A percentile compares a stretch with the other conserved stretches of the same genome.
Evolutionary conservation across 2,113 vertebrate species (phyloP).

Genomic region (Erpornis zantholeuca): DNA sequence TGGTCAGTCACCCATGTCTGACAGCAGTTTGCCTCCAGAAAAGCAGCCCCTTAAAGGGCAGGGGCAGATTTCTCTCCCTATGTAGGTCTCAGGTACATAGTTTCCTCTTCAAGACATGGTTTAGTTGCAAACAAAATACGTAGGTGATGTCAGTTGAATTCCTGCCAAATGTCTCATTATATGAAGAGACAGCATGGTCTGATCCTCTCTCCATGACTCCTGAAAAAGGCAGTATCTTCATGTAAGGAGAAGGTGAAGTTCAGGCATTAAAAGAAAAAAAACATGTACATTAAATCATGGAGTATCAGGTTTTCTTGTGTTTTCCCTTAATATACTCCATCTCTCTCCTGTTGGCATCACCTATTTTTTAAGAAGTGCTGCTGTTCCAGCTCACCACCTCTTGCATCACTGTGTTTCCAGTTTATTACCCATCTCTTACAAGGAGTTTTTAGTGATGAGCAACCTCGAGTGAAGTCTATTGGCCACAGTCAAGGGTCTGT

Average conservation of each 20-base stretch:
- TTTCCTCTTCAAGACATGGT: background rate
- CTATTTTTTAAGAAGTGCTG: background rate
- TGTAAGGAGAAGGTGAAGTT: background rate
- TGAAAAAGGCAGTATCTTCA: background rate
- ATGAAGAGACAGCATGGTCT: background rate
- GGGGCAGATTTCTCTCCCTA: background rate
- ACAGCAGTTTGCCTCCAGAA: background rate
- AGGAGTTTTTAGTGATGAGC: background rate
- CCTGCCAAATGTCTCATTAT: background rate
- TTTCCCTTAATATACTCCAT: background rate
- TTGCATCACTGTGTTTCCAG: background rate
- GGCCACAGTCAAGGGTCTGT: rapidly evolving
- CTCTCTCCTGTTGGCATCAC: background rate
- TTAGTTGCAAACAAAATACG: background rate
- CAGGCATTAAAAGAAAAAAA: background rate
- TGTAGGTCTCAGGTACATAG: background rate
- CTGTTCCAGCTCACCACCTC: background rate
- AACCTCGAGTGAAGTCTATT: background rate
- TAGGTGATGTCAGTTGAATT: background rate
- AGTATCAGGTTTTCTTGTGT: background rate
- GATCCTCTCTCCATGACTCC: background rate
- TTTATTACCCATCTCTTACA: background rate
- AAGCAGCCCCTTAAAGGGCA: background rate
- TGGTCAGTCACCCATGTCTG: background rate
- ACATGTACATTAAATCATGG: background rate